Evolutionary conservation across 2,797 vertebrate genomes (phyloP).

Genomic region (Gallinago solitaria): DNA sequence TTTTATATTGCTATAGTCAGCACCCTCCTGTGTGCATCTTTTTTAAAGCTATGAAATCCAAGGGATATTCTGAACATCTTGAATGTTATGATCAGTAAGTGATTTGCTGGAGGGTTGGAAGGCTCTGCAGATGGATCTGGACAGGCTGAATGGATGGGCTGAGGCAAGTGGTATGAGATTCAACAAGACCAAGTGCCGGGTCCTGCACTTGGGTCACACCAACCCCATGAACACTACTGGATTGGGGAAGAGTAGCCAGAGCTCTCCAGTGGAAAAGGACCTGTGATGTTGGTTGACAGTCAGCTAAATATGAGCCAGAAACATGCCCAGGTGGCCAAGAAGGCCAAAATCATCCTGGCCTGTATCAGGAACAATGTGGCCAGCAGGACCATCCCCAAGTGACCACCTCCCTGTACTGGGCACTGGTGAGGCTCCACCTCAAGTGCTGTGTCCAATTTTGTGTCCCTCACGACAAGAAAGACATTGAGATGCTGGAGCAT

Average conservation of each 20-base stretch:
- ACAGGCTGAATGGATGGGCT: neutral
- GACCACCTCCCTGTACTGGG: no score
- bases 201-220: neutral
- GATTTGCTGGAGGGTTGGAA: neutral
- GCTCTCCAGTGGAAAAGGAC: neutral
- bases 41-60: neutral
- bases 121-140: neutral
- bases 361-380: no score
- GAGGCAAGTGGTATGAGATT: neutral
- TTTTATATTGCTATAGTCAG: neutral
- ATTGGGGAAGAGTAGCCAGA: neutral
- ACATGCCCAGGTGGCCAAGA: neutral
- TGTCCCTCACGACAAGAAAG: no score
- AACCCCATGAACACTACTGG: neutral
- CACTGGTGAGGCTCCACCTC: no score
- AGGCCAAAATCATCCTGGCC: neutral
- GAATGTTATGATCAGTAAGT: neutral
- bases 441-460: no score
- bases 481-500: no score
- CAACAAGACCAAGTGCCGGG: neutral
- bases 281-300: neutral
- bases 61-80: neutral
- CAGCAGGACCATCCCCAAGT: no score
- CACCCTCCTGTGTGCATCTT: neutral
- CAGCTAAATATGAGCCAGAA: neutral